A percentile compares a stretch with the other conserved stretches of the same genome.
Evolutionary conservation across 2,113 vertebrate genomes (phyloP).

Genomic region (Triplophysa rosa): DNA sequence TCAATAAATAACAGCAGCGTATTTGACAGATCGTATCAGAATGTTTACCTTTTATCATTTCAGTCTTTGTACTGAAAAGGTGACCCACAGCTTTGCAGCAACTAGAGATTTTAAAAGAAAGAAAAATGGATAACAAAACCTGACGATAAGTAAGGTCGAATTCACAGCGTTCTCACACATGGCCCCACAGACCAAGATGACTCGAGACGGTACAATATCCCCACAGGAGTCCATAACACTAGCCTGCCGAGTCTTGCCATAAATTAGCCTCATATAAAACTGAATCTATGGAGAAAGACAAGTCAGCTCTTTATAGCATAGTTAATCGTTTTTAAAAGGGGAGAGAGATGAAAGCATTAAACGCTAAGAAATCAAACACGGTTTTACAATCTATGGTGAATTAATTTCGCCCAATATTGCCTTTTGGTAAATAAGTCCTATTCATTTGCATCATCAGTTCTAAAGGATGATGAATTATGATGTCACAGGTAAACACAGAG

Average conservation of each 20-base stretch:
- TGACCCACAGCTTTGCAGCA: neutral
- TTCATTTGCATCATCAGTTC: conserved; percentile 46
- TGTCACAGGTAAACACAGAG: conserved; percentile 55
- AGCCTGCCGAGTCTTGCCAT: conserved; percentile 59
- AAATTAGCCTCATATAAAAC: conserved; percentile 62
- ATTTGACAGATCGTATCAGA: conserved; percentile 23
- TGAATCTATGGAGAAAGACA: conserved; percentile 45
- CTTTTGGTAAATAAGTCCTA: conserved; percentile 43
- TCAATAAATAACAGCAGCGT: conserved; percentile 18
- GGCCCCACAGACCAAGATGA: conserved; percentile 47
- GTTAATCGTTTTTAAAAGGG: conserved; percentile 61
- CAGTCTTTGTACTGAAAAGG: neutral
- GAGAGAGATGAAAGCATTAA: conserved; percentile 55
- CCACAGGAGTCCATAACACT: conserved; percentile 60
- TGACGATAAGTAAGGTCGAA: conserved; percentile 34
- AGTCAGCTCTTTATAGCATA: conserved; percentile 50
- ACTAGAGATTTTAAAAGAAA: conserved; percentile 16
- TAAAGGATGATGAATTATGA: conserved; percentile 32
- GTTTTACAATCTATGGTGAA: conserved; percentile 61
- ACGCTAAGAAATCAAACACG: conserved; percentile 43
- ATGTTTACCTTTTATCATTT: conserved; percentile 22
- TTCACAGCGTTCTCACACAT: conserved; percentile 58
- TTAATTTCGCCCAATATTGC: conserved; percentile 49
- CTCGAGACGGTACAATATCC: conserved; percentile 60
- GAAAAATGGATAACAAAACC: conserved; percentile 23